These are phyloP conservation scores for Sminthurides aquaticus DNA, from an alignment of 2,888 invertebrate species.

Conservation along the genomic window DNA sequence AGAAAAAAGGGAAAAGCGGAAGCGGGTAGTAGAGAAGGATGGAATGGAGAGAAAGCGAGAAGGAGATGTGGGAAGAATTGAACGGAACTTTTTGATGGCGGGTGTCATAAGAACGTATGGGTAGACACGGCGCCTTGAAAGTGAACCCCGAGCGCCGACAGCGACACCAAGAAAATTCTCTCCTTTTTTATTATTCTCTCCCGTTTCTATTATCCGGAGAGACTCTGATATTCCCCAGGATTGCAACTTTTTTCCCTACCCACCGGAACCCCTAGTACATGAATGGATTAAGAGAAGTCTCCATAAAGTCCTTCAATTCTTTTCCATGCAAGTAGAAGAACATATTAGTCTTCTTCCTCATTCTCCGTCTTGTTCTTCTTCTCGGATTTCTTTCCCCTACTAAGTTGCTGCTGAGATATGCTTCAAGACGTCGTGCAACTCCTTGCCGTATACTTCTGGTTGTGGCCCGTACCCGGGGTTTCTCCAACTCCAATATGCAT, in stretches of 20 bases:
- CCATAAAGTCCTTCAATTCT: constrained; percentile 17
- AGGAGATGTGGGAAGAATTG: constrained; percentile 24
- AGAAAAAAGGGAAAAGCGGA: neutral
- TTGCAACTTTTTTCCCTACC: constrained; percentile 1
- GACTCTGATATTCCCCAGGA: too few species aligned
- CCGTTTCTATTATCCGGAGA: neutral
- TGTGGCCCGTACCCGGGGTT: too few species aligned
- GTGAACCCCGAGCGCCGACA: constrained; percentile 43
- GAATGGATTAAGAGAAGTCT: constrained; percentile 26
- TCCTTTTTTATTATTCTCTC: constrained; percentile 15
- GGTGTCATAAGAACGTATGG: constrained; percentile 42
- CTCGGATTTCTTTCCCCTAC: too few species aligned
- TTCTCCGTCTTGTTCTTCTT: too few species aligned
- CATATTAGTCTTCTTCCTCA: too few species aligned
- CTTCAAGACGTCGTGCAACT: too few species aligned
- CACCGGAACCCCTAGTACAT: constrained; percentile 12
- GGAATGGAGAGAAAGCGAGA: constrained; percentile 8
- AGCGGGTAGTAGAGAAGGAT: neutral
- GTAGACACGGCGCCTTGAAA: constrained; percentile 42
- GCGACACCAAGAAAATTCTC: constrained; percentile 44
- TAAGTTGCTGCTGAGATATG: too few species aligned
- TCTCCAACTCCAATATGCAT: too few species aligned
- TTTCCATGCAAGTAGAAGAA: constrained; percentile 13
- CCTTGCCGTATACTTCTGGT: too few species aligned
- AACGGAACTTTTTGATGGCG: constrained; percentile 33